Evolutionary conservation across 2,888 invertebrate species (phyloP), one percentile per base, ranked within the genome.

Genomic region (Endotricha flammealis): DNA sequence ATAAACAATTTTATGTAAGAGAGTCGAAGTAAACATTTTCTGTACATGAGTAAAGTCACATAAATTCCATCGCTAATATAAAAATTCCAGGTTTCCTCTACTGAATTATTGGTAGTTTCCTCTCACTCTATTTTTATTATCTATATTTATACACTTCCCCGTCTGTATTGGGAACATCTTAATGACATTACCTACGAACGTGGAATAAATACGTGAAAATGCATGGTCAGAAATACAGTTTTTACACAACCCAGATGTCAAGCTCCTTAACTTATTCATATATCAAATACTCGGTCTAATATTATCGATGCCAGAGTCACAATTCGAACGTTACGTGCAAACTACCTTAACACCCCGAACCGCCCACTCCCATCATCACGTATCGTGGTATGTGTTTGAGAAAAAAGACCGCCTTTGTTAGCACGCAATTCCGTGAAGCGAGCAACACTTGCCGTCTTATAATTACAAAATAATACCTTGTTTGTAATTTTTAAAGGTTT

Each of bases 261-360:
- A 30, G 30, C 29, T 28, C 23, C 32, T 31, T 35, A 31, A 39
- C 31, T 43, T 40, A 57, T 62, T 48, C 54, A 62, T 59, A 62
- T 59, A 57, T 57, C 53, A 53, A 58, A 62, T 59, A 50, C 48
- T 39, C 44, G 40, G 53, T 48, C 50, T 52, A 53, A 35, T 48
- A 61, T 58, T 54, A 63, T 65, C 53, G 56, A 60, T 60, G 57
- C 53, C 46, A 35, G 53, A 57, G 56, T 54, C 54, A 60, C 64
- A 64, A 64, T 69, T 67, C 55, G 51, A 53, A 50, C 50, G 57
- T 58, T 64, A 73, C 69, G 66, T 69, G 72, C 29, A 13, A 13
- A 29, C 13, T 10, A 10, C 34, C 22, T 51, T 57, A 45, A 43
- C 50, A 34, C 44, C 51, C 53, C 29, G 14, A 35, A 22, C 13